Conservation (phyloP, 2,797 vertebrate genomes). For the Microcaecilia unicolor region DNA sequence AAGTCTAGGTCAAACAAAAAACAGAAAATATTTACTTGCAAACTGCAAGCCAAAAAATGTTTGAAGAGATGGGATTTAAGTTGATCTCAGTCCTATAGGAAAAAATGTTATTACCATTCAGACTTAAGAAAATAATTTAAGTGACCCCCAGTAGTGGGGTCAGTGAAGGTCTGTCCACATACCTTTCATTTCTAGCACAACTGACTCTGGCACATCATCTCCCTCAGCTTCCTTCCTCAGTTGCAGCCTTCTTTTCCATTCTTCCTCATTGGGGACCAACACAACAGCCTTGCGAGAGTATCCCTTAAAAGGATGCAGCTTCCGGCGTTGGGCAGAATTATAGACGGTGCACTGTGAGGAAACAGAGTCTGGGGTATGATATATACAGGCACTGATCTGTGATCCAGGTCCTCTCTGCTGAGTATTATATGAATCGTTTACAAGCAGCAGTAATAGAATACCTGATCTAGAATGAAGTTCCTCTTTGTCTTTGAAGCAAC, state of each 20-base stretch:
- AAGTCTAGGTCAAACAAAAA: too few relatives aligned
- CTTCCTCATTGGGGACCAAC: conserved; percentile 64
- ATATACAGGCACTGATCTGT: too few relatives aligned
- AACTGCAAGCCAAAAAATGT: too few relatives aligned
- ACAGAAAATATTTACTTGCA: too few relatives aligned
- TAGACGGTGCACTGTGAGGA: conserved; percentile 71
- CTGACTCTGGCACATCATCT: conserved; percentile 66
- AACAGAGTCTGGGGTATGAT: neutral
- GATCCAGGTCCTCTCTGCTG: too few relatives aligned
- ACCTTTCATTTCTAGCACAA: conserved; percentile 86
- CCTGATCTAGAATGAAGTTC: conserved; percentile 89
- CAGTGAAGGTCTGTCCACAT: neutral
- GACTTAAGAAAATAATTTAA: too few relatives aligned
- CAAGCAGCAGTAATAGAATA: conserved; percentile 15
- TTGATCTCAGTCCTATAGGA: too few relatives aligned
- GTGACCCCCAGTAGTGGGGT: too few relatives aligned
- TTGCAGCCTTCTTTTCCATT: conserved; percentile 70
- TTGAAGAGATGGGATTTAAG: too few relatives aligned
- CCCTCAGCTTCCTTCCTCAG: conserved; percentile 46
- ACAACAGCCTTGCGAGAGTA: conserved; percentile 67
- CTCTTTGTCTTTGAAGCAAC: conserved; percentile 63
- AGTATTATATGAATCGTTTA: too few relatives aligned
- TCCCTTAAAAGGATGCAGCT: conserved; percentile 69
- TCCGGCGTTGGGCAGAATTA: conserved; percentile 75
- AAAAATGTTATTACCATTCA: too few relatives aligned